Evolutionary conservation across 2,888 invertebrate genomes (phyloP).

Genomic region (Acrobasis consociella): DNA sequence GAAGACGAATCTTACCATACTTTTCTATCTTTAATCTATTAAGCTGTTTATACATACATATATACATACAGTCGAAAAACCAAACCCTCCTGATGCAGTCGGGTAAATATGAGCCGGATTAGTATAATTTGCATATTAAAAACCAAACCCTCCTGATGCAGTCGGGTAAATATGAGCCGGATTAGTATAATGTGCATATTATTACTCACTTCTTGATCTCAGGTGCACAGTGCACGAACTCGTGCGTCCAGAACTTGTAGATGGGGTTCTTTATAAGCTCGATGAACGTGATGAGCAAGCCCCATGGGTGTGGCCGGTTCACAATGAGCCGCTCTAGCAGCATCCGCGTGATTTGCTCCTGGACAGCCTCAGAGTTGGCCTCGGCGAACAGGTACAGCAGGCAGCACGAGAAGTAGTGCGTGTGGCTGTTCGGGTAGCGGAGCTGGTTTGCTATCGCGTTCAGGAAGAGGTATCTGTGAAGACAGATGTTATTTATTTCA

Average conservation of each 20-base stretch:
- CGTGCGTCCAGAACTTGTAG: constrained; percentile 99
- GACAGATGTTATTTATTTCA: too few relatives aligned
- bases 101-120: too few relatives aligned
- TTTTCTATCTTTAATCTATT: too few relatives aligned
- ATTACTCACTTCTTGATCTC: constrained; percentile 97
- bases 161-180: too few relatives aligned
- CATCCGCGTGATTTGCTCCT: constrained; percentile 98
- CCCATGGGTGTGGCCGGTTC: constrained; percentile 99
- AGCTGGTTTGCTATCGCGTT: constrained; percentile 99
- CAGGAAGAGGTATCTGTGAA: constrained; percentile 93
- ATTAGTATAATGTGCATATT: too few relatives aligned
- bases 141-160: too few relatives aligned
- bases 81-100: too few relatives aligned
- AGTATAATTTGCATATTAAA: too few relatives aligned
- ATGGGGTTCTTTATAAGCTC: constrained; percentile 99
- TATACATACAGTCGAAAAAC: too few relatives aligned
- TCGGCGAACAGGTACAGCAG: constrained; percentile 98
- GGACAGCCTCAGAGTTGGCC: constrained; percentile 98
- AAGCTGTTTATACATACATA: too few relatives aligned
- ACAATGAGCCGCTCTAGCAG: constrained; percentile 98
- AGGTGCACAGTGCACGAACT: constrained; percentile 99
- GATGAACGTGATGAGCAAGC: constrained; percentile 98
- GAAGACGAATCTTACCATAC: too few relatives aligned
- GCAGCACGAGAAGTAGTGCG: constrained; percentile 99
- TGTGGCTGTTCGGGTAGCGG: constrained; percentile 99